Evolutionary conservation across 2,113 vertebrate genomes (phyloP).

Genomic region (Helogale parvula): DNA sequence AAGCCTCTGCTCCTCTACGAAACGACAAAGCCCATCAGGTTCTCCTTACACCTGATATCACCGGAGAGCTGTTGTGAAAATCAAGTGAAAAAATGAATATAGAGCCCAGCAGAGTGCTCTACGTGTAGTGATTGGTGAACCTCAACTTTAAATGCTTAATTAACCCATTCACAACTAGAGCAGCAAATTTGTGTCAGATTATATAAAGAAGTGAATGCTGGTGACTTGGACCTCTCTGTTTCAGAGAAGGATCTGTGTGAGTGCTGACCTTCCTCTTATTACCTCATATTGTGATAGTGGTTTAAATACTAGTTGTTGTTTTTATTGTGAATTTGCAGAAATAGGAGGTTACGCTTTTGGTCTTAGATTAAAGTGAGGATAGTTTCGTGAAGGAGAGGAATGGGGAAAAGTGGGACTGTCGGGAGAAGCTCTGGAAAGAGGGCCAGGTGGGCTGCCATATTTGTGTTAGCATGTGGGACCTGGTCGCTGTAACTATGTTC

Average conservation of each 20-base stretch:
- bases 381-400: not conserved
- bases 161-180: not conserved
- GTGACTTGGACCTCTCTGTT: not conserved
- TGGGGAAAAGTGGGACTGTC: too few relatives aligned
- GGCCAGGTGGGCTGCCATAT: not conserved
- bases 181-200: not conserved
- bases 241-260: not conserved
- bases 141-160: not conserved
- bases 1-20: not conserved
- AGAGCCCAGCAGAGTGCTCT: not conserved
- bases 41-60: not conserved
- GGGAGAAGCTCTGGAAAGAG: not conserved
- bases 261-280: not conserved
- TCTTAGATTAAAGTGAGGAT: not conserved
- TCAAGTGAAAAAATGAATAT: not conserved
- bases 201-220: not conserved
- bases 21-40: not conserved
- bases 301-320: not conserved
- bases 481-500: not conserved
- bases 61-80: not conserved
- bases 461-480: not conserved
- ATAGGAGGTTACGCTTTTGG: not conserved
- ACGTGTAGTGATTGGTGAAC: accelerated
- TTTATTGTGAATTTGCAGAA: not conserved
- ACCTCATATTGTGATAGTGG: not conserved